Evolutionary conservation across 2,888 invertebrate species (phyloP).

Genomic region (Eugnorisma glareosa): DNA sequence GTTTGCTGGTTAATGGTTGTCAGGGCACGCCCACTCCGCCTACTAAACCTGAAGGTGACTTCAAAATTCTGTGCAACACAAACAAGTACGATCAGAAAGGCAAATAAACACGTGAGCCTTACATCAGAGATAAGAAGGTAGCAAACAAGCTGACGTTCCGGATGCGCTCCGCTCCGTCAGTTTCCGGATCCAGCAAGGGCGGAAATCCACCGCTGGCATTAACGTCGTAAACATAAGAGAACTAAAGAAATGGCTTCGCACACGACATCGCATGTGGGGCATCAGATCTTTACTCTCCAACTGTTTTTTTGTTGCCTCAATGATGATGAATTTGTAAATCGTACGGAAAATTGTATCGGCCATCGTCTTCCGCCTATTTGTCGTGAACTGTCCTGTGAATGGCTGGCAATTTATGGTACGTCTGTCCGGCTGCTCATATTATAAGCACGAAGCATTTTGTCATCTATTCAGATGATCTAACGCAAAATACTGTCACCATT

Average conservation of each 20-base stretch:
- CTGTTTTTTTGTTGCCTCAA: conserved; percentile 67
- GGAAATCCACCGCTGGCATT: conserved; percentile 78
- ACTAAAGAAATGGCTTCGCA: conserved; percentile 70
- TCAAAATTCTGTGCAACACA: conserved; percentile 57
- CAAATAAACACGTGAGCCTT: conserved; percentile 75
- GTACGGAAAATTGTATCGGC: conserved; percentile 51
- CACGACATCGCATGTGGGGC: conserved; percentile 69
- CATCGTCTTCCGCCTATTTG: conserved; percentile 22
- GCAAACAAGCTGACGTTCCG: conserved; percentile 83
- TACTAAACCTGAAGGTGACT: conserved; percentile 31
- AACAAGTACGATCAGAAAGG: conserved; percentile 70
- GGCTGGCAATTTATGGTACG: conserved; percentile 10
- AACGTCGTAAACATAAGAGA: conserved; percentile 74
- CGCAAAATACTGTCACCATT: conserved; percentile 6
- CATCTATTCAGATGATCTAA: neutral
- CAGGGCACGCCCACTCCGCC: conserved; percentile 34
- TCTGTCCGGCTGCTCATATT: conserved; percentile 7
- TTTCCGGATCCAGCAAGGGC: conserved; percentile 75
- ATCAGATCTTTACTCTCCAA: conserved; percentile 66
- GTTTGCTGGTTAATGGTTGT: conserved; percentile 14
- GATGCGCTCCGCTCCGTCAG: conserved; percentile 79
- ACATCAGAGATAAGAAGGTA: conserved; percentile 76
- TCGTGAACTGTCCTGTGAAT: conserved; percentile 12
- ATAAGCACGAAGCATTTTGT: conserved; percentile 3
- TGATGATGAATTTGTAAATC: conserved; percentile 61